These are phyloP conservation scores for Timema cristinae DNA, from an alignment of 2,888 invertebrate species.

Conservation along the genomic window DNA sequence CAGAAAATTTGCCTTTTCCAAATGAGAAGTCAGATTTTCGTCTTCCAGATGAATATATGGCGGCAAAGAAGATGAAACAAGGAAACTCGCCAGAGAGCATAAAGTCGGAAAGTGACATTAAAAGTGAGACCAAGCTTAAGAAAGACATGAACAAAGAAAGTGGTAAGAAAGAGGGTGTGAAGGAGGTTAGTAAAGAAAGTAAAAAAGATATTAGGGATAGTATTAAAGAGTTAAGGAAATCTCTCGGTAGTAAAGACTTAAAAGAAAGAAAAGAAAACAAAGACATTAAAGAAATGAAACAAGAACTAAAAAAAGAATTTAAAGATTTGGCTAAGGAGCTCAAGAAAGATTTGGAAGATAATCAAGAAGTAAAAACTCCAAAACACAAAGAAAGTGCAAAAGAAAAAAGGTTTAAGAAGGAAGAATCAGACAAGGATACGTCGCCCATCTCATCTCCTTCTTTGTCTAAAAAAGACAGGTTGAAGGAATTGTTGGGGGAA, in stretches of 20 bases:
- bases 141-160: constrained; percentile 21
- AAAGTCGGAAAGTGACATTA: constrained; percentile 21
- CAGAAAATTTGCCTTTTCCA: constrained; percentile 60
- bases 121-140: constrained; percentile 18
- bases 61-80: constrained; percentile 48
- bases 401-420: constrained; percentile 25
- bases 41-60: constrained; percentile 56
- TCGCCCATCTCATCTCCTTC: constrained; percentile 3
- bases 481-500: constrained; percentile 21
- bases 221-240: constrained; percentile 16
- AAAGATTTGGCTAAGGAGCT: constrained; percentile 22
- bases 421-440: constrained; percentile 22
- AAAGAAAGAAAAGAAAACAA: constrained; percentile 20
- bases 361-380: constrained; percentile 16
- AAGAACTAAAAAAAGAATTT: constrained; percentile 18
- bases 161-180: constrained; percentile 20
- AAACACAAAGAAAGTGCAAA: constrained; percentile 21
- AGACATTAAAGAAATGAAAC: constrained; percentile 19
- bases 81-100: constrained; percentile 19
- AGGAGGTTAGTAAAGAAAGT: constrained; percentile 23
- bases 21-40: constrained; percentile 54
- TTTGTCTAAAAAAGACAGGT: constrained; percentile 23
- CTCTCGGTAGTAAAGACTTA: constrained; percentile 1
- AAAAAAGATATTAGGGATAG: constrained; percentile 23
- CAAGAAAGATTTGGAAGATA: constrained; percentile 23